phyloP scores from a whole-genome alignment of 2,113 vertebrate genomes.

The Antechinus stuartii region DNA sequence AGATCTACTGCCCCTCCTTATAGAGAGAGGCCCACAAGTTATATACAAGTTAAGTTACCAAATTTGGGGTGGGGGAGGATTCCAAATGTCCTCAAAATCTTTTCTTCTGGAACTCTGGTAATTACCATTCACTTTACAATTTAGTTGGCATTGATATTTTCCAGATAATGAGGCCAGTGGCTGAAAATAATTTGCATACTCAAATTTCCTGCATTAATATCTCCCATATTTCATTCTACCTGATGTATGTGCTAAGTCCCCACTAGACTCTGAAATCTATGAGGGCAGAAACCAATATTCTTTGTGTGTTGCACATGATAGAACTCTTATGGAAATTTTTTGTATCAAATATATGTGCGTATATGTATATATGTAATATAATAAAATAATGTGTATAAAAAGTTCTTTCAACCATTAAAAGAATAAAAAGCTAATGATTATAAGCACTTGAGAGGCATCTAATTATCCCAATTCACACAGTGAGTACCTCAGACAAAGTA shows the following conservation, averaged over 20 bases:
- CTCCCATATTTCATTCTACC: background rate
- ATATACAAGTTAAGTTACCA: background rate
- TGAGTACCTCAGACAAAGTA: background rate
- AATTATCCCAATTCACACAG: background rate
- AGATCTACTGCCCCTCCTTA: accelerated
- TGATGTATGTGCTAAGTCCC: background rate
- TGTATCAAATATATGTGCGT: too few relatives aligned
- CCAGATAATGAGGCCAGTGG: background rate
- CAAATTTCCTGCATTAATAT: background rate
- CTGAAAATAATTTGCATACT: background rate
- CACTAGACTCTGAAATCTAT: background rate
- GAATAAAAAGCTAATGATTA: too few relatives aligned
- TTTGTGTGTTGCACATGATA: background rate
- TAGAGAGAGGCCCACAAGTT: background rate
- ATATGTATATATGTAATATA: too few relatives aligned
- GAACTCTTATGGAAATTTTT: too few relatives aligned
- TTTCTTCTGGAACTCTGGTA: background rate
- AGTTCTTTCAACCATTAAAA: too few relatives aligned
- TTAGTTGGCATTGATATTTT: background rate
- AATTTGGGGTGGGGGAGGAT: background rate
- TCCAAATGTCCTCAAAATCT: background rate
- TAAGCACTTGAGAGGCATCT: background rate
- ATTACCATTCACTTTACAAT: background rate
- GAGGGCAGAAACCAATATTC: background rate
- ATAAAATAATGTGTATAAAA: too few relatives aligned